These are phyloP conservation scores for Xanthorhoe designata DNA, from an alignment of 2,888 invertebrate genomes.

Conservation along the genomic window DNA sequence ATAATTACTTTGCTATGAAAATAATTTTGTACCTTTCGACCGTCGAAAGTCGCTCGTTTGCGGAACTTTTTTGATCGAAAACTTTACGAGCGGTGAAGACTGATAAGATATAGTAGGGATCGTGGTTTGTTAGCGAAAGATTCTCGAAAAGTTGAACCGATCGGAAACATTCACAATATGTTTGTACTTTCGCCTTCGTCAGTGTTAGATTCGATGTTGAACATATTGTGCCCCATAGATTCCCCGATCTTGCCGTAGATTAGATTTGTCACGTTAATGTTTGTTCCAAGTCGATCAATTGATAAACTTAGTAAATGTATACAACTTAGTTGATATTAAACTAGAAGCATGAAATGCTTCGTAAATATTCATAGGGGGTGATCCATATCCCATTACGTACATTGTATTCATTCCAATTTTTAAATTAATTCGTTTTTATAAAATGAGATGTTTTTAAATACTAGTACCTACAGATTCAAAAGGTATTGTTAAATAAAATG, in stretches of 20 bases:
- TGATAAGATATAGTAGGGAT: conserved; percentile 80
- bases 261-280: conserved; percentile 78
- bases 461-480: conserved; percentile 61
- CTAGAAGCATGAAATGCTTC: conserved; percentile 80
- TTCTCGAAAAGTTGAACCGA: conserved; percentile 66
- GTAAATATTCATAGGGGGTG: conserved; percentile 67
- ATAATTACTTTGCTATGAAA: conserved; percentile 67
- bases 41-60: conserved; percentile 76
- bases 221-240: conserved; percentile 71
- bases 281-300: conserved; percentile 75
- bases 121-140: conserved; percentile 74
- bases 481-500: conserved; percentile 55
- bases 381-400: conserved; percentile 63
- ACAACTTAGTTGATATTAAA: conserved; percentile 76
- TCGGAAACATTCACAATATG: conserved; percentile 67
- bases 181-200: conserved; percentile 75
- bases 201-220: conserved; percentile 79
- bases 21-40: conserved; percentile 68
- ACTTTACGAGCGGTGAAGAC: conserved; percentile 83
- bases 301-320: conserved; percentile 77
- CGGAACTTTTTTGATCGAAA: conserved; percentile 74
- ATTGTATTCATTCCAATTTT: conserved; percentile 54
- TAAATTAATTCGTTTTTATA: conserved; percentile 56
- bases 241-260: conserved; percentile 73
- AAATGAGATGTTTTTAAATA: conserved; percentile 54